Evolutionary conservation across 1,140 invertebrate genomes (phyloP).

Genomic region (Caerostris extrusa): DNA sequence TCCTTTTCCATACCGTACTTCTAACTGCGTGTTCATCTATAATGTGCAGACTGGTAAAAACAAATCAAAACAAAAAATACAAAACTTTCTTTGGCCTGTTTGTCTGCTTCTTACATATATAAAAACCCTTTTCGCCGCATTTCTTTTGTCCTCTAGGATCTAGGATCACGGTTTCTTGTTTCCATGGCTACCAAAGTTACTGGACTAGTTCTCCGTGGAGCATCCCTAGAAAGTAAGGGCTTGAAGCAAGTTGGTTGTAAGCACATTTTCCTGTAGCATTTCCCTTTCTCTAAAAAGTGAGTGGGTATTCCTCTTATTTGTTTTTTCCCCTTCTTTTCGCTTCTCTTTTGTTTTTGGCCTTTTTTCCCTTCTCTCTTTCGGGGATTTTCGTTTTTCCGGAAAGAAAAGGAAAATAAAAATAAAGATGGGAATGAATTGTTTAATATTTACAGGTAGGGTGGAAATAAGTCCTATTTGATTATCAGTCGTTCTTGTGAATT

Average conservation of each 20-base stretch:
- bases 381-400: neutral
- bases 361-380: no score
- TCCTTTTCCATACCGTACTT: neutral
- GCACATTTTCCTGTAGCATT: slow-evolving; percentile 1
- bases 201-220: slow-evolving; percentile 7
- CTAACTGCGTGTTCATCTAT: slow-evolving; percentile 37
- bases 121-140: neutral
- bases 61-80: neutral
- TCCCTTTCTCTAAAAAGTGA: neutral
- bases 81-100: slow-evolving; percentile 20
- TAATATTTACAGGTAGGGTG: slow-evolving; percentile 14
- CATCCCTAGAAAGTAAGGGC: neutral
- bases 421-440: neutral
- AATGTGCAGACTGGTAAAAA: neutral
- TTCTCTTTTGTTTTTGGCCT: neutral
- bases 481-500: neutral
- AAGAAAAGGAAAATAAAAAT: neutral
- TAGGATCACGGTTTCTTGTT: slow-evolving; percentile 30
- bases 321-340: neutral
- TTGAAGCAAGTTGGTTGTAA: neutral
- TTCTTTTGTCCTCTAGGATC: neutral
- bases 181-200: slow-evolving; percentile 51
- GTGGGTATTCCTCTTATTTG: slow-evolving; percentile 5
- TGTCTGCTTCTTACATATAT: slow-evolving; percentile 7
- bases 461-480: neutral